These are phyloP conservation scores for Apolygus lucorum DNA, from an alignment of 1,140 invertebrate genomes.

Conservation along the genomic window DNA sequence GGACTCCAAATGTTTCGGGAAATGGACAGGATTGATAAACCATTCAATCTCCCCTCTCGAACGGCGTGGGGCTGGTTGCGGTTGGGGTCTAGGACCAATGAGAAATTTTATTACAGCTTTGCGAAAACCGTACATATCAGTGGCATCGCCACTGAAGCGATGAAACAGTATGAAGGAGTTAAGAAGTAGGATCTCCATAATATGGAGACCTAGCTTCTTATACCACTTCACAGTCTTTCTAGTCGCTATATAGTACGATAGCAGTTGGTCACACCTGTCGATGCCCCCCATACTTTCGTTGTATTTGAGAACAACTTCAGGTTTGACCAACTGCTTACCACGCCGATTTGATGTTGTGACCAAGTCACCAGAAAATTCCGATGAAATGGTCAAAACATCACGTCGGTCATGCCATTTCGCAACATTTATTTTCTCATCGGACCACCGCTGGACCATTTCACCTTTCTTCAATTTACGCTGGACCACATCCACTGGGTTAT, in stretches of 20 bases:
- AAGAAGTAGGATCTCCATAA: neutral
- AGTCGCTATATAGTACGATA: neutral
- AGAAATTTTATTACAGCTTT: neutral
- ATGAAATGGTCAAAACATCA: neutral
- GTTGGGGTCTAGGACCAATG: too few relatives aligned
- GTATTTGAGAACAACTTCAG: neutral
- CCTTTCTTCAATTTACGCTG: too few relatives aligned
- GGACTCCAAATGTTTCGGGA: too few relatives aligned
- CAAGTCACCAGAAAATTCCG: neutral
- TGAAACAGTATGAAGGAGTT: neutral
- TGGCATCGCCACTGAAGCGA: neutral
- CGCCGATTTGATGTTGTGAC: neutral
- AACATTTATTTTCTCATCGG: too few relatives aligned
- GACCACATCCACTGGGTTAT: too few relatives aligned
- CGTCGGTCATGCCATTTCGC: neutral
- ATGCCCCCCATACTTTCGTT: neutral
- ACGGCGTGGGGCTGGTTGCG: too few relatives aligned
- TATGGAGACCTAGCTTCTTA: neutral
- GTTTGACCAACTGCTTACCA: neutral
- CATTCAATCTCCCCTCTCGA: too few relatives aligned
- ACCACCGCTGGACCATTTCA: too few relatives aligned
- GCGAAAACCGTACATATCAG: neutral
- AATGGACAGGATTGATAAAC: too few relatives aligned
- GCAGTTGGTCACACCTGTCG: neutral
- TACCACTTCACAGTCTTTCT: neutral